phyloP scores from a whole-genome alignment of 2,888 invertebrate genomes.

The Emesis russula region DNA sequence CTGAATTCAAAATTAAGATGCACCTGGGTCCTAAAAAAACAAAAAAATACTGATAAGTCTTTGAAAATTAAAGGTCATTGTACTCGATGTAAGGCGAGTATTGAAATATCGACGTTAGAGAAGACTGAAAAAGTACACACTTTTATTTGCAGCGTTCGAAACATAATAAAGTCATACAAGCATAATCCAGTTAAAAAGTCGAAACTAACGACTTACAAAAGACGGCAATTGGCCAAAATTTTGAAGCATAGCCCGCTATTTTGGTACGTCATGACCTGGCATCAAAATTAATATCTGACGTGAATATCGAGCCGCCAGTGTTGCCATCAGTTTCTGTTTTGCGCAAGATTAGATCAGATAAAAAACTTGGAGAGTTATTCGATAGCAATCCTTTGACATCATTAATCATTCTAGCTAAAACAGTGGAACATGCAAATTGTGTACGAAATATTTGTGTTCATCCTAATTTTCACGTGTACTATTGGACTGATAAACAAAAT shows the following conservation, averaged over 20 bases:
- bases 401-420: conserved; percentile 1
- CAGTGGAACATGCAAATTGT: neutral
- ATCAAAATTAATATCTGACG: no score
- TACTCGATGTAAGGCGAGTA: neutral
- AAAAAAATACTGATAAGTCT: neutral
- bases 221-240: no score
- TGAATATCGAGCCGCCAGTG: no score
- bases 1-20: neutral
- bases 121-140: neutral
- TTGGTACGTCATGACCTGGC: no score
- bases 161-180: neutral
- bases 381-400: neutral
- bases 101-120: neutral
- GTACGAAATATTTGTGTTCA: conserved; percentile 6
- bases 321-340: neutral
- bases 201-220: no score
- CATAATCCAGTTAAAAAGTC: no score
- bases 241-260: no score
- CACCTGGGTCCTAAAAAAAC: neutral
- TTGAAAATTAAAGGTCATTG: neutral
- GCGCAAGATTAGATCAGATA: neutral
- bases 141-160: neutral
- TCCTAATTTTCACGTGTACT: neutral
- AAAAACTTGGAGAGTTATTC: neutral
- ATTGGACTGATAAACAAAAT: conserved; percentile 2